Base-by-base conservation (phyloP, 2,113 vertebrate species). In the Clarias batrachus region DNA sequence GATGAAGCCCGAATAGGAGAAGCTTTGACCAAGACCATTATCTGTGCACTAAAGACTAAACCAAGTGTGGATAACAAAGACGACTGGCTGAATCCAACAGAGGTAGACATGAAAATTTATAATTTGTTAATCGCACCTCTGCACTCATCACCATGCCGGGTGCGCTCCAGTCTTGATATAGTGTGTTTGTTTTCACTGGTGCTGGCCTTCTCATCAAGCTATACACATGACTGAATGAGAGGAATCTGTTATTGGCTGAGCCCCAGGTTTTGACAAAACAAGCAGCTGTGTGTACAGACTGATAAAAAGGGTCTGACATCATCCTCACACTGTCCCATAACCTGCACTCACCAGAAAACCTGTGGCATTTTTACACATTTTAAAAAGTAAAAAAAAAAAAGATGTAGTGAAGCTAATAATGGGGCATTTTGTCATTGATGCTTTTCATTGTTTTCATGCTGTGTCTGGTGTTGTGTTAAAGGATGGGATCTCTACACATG, bases 51-150 rank as follows among this genome's bases (percentile, higher is more conserved):
- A 82, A 99, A 99, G 91, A 93, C 93, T 1, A 91, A 94, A 41
- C 94, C 94, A 60, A 91, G 94, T 9, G 92, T 94, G 0, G 89
- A 92, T 77, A 94, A 93, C 79, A 56, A 86, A 2, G 94, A 94
- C 65, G 62, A 90, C 85, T 99, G 98, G 98, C 94, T 99, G 85
- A 99, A 99, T 90, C 97, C 98, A 86, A 99, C 98, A 0, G 98
- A 99, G 97, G 98, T 99, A 90, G 5, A 2, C 19, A 81, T 52
- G 16, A 81, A 74, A 74, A 33, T 17, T 30, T 68, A 54, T 0
- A 33, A 71, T 60, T 19, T 70, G 37, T n/a, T 63, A n/a, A 79
- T 48, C 41, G 4, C 4, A 48, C 41, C 6, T 48, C 4, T 48
- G 41, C 10, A 23, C 27, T 70, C 52, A n/a, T 17, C 17, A 41